Base-by-base conservation (phyloP, 2,888 invertebrate species). In the Syritta pipiens region DNA sequence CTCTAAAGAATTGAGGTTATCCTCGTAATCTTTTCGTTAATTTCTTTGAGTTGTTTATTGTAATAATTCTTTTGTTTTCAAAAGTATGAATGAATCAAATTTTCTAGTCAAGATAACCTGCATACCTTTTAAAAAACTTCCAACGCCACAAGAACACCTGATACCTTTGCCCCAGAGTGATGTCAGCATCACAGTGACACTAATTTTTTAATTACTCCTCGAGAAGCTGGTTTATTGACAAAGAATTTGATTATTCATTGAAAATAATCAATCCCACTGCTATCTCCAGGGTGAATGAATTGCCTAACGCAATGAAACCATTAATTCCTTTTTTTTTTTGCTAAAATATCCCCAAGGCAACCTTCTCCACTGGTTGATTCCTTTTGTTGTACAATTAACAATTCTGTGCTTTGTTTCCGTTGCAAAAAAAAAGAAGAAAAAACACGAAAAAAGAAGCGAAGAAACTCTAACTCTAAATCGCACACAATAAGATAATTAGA, bases 401-500 rank as follows among this genome's bases (percentile, higher is more conserved):
- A 30, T 24, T 63, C 46, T 46, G 4, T 40, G 1, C 49, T 62
- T 49, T 30, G 30, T 26, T 26, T 9, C 37, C 35, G 9, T 53
- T 53, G 17, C 22, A 24, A 22, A 48, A 71, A 40, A 22, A 59
- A 9, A 32, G 10, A n/a, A 3, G 4, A 14, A 4, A 10, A 35
- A 5, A 5, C 6, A 5, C 6, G 7, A 17, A 12, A 37, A n/a
- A n/a, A 28, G 28, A 28, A n/a, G 1, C 1, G 28, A 37, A 4
- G 2, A 22, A 46, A 10, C 35, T 35, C 35, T 24, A 35, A 28
- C 6, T 17, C 35, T 32, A 42, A 65, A 53, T 46, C 59, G 44
- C 24, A 46, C 48, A 51, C 44, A 69, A 76, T 59, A 37, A 53
- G 57, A 46, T 63, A 71, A 77, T 77, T 71, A 77, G 63, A 59